A percentile compares a stretch with the other conserved stretches of the same genome.
phyloP scores from a whole-genome alignment of 2,888 invertebrate species.

The Lathronympha strigana region DNA sequence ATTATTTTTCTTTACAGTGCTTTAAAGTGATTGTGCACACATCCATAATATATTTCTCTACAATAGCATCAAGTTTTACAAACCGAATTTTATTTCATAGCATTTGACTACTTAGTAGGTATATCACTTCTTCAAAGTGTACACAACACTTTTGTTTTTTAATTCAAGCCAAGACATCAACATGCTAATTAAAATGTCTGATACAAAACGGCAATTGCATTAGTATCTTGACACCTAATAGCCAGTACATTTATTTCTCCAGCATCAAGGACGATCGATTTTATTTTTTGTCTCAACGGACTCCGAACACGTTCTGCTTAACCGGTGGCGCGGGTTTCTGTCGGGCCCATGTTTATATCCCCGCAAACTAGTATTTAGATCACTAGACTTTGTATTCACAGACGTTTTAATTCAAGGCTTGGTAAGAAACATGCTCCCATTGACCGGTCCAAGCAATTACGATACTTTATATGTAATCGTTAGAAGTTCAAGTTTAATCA shows the following conservation, averaged over 20 bases:
- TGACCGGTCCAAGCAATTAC: constrained; percentile 18
- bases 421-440: constrained; percentile 13
- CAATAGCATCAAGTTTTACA: no score
- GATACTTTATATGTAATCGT: constrained; percentile 18
- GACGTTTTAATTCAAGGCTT: constrained; percentile 21
- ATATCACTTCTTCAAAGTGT: no score
- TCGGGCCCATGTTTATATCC: constrained; percentile 36
- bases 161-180: no score
- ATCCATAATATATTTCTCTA: no score
- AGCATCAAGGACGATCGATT: constrained; percentile 51
- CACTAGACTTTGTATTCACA: constrained; percentile 34
- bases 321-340: constrained; percentile 61
- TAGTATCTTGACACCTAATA: constrained; percentile 24
- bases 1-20: no score
- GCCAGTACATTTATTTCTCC: constrained; percentile 44
- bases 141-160: no score
- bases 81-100: no score
- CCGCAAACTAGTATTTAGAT: constrained; percentile 36
- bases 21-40: no score
- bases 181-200: neutral
- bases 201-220: neutral
- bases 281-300: constrained; percentile 44
- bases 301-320: constrained; percentile 51
- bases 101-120: no score
- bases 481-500: constrained; percentile 23